Percentiles rank a stretch among this genome's conserved stretches.
Evolutionary conservation across 2,797 vertebrate species (phyloP).

Genomic region (Xyrichtys novacula): DNA sequence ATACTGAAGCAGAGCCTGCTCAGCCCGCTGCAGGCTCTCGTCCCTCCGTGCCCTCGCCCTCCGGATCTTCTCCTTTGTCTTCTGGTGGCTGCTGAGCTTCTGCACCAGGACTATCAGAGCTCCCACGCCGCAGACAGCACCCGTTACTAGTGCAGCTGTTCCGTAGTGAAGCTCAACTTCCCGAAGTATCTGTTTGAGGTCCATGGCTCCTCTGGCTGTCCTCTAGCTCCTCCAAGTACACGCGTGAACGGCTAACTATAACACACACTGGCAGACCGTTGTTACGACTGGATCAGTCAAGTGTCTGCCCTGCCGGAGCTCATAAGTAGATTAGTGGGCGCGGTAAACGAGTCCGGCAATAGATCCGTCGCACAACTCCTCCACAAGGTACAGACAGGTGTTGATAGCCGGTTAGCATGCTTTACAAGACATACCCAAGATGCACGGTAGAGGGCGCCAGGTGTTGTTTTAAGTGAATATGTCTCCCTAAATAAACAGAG

Average conservation of each 20-base stretch:
- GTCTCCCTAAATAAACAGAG: not conserved
- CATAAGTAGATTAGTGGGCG: not conserved
- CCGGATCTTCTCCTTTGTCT: slow-evolving; percentile 44
- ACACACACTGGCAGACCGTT: not conserved
- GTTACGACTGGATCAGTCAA: fast-evolving
- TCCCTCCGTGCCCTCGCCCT: slow-evolving; percentile 54
- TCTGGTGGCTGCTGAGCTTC: not conserved
- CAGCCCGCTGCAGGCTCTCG: slow-evolving; percentile 51
- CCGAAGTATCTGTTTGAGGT: not conserved
- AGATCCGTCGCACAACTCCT: not conserved
- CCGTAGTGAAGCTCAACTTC: slow-evolving; percentile 4
- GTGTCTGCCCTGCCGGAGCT: fast-evolving
- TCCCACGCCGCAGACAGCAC: slow-evolving; percentile 29
- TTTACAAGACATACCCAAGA: no score
- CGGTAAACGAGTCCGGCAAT: not conserved
- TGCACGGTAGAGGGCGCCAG: slow-evolving; percentile 12
- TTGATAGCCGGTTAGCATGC: not conserved
- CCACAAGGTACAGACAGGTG: not conserved
- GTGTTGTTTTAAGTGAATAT: not conserved
- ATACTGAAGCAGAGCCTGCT: slow-evolving; percentile 69
- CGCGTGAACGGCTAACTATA: not conserved
- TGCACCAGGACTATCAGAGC: slow-evolving; percentile 40
- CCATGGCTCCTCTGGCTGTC: slow-evolving; percentile 11
- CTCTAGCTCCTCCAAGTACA: not conserved
- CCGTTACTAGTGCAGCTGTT: slow-evolving; percentile 21